A percentile compares a stretch with the other conserved stretches of the same genome.
These are phyloP conservation scores for Plumapathes pennacea DNA, from an alignment of 92 coral and sea anemone species.

Conservation along the genomic window DNA sequence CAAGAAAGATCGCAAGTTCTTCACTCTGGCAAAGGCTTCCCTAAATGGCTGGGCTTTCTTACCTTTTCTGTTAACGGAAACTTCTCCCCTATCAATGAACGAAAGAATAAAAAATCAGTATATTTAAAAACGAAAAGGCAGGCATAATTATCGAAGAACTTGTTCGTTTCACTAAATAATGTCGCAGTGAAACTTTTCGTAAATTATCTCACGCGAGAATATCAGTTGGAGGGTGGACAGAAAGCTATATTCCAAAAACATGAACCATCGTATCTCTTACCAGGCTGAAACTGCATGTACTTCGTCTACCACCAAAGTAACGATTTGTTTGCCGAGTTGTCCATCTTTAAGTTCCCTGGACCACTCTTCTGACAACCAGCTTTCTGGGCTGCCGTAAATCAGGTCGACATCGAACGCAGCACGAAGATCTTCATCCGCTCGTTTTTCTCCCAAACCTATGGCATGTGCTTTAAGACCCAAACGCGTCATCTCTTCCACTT, in stretches of 20 bases:
- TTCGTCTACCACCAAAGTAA: constrained; percentile 9
- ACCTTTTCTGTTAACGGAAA: constrained; percentile 1
- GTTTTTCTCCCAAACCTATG: constrained; percentile 4
- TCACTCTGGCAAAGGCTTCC: constrained; percentile 23
- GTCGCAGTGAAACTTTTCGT: too few species aligned
- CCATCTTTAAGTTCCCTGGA: constrained; percentile 12
- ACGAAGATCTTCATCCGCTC: not conserved
- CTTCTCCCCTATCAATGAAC: constrained; percentile 4
- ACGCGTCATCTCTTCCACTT: constrained; percentile 13
- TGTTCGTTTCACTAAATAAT: too few species aligned
- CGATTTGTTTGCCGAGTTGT: constrained; percentile 11
- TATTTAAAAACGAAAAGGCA: not conserved
- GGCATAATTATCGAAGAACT: too few species aligned
- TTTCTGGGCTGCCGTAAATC: constrained; percentile 20
- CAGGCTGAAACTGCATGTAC: constrained; percentile 33
- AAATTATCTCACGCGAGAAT: too few species aligned
- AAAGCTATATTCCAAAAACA: too few species aligned
- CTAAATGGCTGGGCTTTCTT: constrained; percentile 13
- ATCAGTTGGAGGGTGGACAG: too few species aligned
- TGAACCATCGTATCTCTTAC: constrained; percentile 1
- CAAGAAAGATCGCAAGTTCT: constrained; percentile 11
- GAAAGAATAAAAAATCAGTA: not conserved
- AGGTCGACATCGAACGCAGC: constrained; percentile 1
- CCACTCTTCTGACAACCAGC: constrained; percentile 13
- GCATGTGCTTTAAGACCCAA: constrained; percentile 8